Conservation (phyloP, 2,888 invertebrate genomes). For the Steinernema scapterisci region DNA sequence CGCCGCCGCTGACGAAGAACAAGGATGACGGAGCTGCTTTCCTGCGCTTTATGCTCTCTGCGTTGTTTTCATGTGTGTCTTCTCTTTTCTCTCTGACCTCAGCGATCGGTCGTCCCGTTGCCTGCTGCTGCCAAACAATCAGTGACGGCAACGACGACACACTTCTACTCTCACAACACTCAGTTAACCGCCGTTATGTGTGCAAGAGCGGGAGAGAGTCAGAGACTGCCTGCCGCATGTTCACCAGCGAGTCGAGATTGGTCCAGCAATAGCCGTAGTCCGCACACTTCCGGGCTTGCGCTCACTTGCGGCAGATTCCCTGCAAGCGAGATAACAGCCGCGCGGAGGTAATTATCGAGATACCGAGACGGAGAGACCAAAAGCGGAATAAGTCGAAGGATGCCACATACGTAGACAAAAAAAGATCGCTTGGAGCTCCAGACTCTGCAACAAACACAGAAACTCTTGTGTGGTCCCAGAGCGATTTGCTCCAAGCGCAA, state of each 20-base stretch:
- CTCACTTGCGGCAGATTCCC: too few relatives aligned
- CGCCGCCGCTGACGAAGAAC: conserved; percentile 7
- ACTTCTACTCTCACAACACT: conserved; percentile 21
- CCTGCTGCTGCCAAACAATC: conserved; percentile 17
- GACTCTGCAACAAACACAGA: too few relatives aligned
- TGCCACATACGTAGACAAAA: too few relatives aligned
- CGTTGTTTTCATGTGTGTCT: conserved; percentile 30
- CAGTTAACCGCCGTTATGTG: neutral
- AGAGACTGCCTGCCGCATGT: conserved; percentile 6
- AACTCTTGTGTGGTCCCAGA: too few relatives aligned
- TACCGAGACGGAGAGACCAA: too few relatives aligned
- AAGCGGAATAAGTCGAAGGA: too few relatives aligned
- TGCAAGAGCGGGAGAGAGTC: neutral
- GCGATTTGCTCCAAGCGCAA: too few relatives aligned
- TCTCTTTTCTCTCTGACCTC: conserved; percentile 32
- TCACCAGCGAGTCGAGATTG: neutral
- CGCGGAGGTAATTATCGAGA: too few relatives aligned
- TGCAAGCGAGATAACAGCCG: too few relatives aligned
- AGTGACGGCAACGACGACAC: conserved; percentile 14
- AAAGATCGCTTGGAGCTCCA: too few relatives aligned
- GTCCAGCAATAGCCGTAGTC: too few relatives aligned
- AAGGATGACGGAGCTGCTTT: conserved; percentile 27
- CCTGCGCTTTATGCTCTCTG: conserved; percentile 18
- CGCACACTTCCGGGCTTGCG: too few relatives aligned
- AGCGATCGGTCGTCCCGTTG: conserved; percentile 25